These are phyloP conservation scores for Drepana falcataria DNA, from an alignment of 2,888 invertebrate genomes.

Conservation along the genomic window DNA sequence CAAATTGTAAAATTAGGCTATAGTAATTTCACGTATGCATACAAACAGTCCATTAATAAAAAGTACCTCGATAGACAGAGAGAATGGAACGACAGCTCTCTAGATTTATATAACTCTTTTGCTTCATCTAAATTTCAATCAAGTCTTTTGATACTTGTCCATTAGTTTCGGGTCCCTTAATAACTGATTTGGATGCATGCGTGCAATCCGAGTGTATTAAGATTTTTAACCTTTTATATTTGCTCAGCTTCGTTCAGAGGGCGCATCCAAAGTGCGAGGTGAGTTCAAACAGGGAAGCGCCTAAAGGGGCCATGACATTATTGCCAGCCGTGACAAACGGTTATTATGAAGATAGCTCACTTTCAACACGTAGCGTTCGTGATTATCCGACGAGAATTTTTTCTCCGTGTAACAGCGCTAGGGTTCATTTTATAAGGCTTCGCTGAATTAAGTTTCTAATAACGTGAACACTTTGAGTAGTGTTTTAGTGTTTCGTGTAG, in stretches of 20 bases:
- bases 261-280: slow-evolving; percentile 28
- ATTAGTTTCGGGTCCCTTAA: no score
- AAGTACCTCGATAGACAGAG: no score
- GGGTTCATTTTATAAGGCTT: not conserved
- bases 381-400: not conserved
- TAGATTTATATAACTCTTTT: no score
- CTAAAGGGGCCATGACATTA: slow-evolving; percentile 29
- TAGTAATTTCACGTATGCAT: no score
- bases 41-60: no score
- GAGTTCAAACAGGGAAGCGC: slow-evolving; percentile 3
- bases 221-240: slow-evolving; percentile 22
- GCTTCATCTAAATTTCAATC: no score
- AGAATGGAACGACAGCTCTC: no score
- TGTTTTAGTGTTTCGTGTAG: not conserved
- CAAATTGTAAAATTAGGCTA: no score
- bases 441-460: not conserved
- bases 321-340: slow-evolving; percentile 50
- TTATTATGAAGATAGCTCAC: slow-evolving; percentile 48
- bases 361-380: slow-evolving; percentile 29
- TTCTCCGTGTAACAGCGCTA: not conserved
- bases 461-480: not conserved
- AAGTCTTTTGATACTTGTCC: no score
- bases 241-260: slow-evolving; percentile 29
- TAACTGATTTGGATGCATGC: no score
- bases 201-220: slow-evolving; percentile 6